These are phyloP conservation scores for Bombus pascuorum DNA, from an alignment of 1,140 invertebrate genomes.

Conservation along the genomic window DNA sequence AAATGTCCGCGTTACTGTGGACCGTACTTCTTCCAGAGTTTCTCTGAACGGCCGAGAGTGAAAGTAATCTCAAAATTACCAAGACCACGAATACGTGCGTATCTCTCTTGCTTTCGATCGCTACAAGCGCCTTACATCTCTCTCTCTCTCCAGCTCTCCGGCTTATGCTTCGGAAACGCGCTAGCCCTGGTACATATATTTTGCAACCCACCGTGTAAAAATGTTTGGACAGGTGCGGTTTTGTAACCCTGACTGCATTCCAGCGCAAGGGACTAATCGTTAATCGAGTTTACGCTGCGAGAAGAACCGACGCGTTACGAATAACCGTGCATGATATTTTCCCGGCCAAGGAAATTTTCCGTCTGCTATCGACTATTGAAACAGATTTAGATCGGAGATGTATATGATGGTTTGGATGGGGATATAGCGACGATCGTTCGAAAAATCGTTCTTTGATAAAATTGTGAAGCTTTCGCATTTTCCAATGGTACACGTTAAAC, in stretches of 20 bases:
- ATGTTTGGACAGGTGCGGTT: slow-evolving; percentile 61
- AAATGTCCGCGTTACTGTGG: slow-evolving; percentile 20
- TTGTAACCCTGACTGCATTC: slow-evolving; percentile 67
- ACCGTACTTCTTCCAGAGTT: slow-evolving; percentile 67
- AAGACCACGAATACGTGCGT: slow-evolving; percentile 32
- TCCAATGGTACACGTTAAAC: too few species aligned
- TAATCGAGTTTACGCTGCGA: background rate
- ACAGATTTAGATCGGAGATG: background rate
- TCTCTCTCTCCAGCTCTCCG: background rate
- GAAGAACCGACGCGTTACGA: background rate
- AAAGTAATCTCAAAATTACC: slow-evolving; percentile 75
- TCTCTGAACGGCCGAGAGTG: slow-evolving; percentile 69
- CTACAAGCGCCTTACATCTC: background rate
- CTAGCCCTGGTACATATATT: slow-evolving; percentile 44
- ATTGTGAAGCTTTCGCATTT: too few species aligned
- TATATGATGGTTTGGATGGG: background rate
- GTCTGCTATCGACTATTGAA: background rate
- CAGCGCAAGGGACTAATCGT: background rate
- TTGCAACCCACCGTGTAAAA: slow-evolving; percentile 66
- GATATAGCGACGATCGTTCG: background rate
- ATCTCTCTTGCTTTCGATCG: background rate
- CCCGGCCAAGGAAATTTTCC: background rate
- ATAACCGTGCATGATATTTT: background rate
- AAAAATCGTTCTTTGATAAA: background rate
- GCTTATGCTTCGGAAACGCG: slow-evolving; percentile 56